Conservation (phyloP, 2,113 vertebrate genomes). For the Sebastes fasciatus region DNA sequence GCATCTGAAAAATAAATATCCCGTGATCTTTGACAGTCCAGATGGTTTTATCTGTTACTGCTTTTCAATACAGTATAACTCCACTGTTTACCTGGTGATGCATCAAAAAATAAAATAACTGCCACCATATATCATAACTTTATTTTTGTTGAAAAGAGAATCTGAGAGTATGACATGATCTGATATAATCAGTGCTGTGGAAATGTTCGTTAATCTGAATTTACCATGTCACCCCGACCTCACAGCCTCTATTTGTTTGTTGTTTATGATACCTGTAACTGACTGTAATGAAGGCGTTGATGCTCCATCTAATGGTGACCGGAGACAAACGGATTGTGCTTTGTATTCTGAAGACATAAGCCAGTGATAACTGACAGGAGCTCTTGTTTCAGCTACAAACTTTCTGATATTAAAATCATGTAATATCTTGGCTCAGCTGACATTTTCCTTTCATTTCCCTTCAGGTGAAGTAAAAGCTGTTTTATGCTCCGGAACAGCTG, state of each 20-base stretch:
- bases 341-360: neutral
- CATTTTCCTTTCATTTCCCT: constrained; percentile 7
- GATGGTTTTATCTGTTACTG: too few relatives aligned
- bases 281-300: neutral
- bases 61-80: too few relatives aligned
- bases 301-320: neutral
- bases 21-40: too few relatives aligned
- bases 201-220: neutral
- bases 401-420: neutral
- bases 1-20: too few relatives aligned
- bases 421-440: neutral
- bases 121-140: too few relatives aligned
- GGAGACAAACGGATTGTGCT: neutral
- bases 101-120: too few relatives aligned
- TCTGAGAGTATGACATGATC: too few relatives aligned
- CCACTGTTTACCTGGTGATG: too few relatives aligned
- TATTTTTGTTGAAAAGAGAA: too few relatives aligned
- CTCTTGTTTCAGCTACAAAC: neutral
- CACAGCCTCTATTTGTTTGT: neutral
- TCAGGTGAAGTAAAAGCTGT: constrained; percentile 10
- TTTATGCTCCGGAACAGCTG: constrained; percentile 2
- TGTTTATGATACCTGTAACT: neutral
- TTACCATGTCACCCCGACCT: neutral
- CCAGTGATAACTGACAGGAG: neutral
- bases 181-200: neutral